phyloP scores from a whole-genome alignment of 2,888 invertebrate genomes.

The Gonocerus acuteangulatus region DNA sequence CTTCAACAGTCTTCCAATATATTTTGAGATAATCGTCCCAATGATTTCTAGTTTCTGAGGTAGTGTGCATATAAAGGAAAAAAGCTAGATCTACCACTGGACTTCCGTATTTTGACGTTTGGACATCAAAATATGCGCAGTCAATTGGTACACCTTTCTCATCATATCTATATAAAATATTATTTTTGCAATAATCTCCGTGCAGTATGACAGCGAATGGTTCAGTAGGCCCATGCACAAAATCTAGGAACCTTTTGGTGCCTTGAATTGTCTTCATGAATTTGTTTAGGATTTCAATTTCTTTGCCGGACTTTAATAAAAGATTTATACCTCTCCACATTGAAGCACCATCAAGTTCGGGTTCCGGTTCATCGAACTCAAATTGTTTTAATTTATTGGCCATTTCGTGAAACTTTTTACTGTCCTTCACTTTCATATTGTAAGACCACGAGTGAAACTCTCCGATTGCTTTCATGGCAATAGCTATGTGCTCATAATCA shows the following conservation, averaged over 20 bases:
- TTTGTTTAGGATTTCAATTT: not conserved
- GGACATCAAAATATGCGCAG: constrained; percentile 42
- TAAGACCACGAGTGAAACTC: constrained; percentile 41
- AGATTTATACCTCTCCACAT: not conserved
- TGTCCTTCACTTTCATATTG: constrained; percentile 37
- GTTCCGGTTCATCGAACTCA: not conserved
- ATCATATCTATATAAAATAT: constrained; percentile 42
- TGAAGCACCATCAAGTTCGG: not conserved
- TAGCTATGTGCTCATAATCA: constrained; percentile 39
- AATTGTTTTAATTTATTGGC: not conserved
- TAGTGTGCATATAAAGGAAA: constrained; percentile 43
- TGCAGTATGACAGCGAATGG: constrained; percentile 42
- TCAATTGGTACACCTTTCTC: constrained; percentile 40
- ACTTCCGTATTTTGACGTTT: constrained; percentile 40
- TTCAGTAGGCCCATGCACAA: constrained; percentile 26
- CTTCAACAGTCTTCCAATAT: constrained; percentile 37
- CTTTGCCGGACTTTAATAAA: not conserved
- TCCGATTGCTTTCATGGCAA: constrained; percentile 38
- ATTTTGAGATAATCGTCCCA: constrained; percentile 39
- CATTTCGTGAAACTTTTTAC: not conserved
- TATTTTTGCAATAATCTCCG: constrained; percentile 45
- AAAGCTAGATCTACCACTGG: constrained; percentile 43
- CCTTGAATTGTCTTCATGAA: not conserved
- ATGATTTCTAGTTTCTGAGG: constrained; percentile 39
- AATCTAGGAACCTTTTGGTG: not conserved